phyloP scores from a whole-genome alignment of 1,140 invertebrate genomes.

The Bombus affinis region DNA sequence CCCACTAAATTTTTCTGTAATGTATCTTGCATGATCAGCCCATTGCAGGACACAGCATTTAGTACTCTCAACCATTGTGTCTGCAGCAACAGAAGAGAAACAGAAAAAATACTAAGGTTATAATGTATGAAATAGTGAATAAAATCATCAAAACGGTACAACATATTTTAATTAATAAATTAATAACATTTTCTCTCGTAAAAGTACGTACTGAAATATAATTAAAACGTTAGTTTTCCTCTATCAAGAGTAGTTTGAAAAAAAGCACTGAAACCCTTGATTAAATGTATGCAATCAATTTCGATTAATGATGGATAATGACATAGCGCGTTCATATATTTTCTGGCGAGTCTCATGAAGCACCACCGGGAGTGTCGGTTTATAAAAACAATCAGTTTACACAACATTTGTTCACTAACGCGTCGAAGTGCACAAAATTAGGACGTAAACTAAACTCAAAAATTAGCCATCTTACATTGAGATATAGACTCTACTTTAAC shows the following conservation, averaged over 20 bases:
- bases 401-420: conserved; percentile 59
- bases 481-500: conserved; percentile 5
- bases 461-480: conserved; percentile 40
- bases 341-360: conserved; percentile 54
- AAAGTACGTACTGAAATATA: conserved; percentile 1
- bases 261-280: conserved; percentile 43
- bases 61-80: conserved; percentile 74
- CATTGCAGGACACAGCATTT: conserved; percentile 82
- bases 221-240: conserved; percentile 35
- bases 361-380: conserved; percentile 37
- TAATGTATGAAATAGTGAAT: neutral
- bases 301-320: conserved; percentile 18
- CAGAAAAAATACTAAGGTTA: neutral
- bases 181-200: neutral
- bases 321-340: conserved; percentile 26
- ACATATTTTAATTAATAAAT: neutral
- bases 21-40: conserved; percentile 83
- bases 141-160: neutral
- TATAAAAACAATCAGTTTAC: conserved; percentile 35
- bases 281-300: conserved; percentile 41
- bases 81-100: conserved; percentile 29
- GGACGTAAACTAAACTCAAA: conserved; percentile 38
- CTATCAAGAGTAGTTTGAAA: conserved; percentile 46
- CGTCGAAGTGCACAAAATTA: conserved; percentile 11
- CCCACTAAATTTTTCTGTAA: conserved; percentile 83